Percentiles rank a stretch among this genome's conserved stretches.
Evolutionary conservation across 2,888 invertebrate species (phyloP).

Genomic region (Philonicus albiceps): DNA sequence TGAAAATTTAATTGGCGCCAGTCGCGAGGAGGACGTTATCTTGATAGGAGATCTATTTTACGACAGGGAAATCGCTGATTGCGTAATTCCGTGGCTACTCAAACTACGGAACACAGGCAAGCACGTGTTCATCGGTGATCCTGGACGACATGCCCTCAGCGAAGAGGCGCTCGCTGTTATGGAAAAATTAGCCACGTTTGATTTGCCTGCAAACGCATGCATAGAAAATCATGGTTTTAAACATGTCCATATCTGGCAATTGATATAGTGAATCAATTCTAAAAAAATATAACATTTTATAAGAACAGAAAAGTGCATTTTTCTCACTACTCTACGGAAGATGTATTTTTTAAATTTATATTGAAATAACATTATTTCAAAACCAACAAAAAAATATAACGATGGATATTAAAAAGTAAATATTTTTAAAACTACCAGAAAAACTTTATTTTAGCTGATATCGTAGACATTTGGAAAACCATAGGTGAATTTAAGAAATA

Average conservation of each 20-base stretch:
- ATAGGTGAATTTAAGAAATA: no score
- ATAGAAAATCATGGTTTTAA: conserved; percentile 68
- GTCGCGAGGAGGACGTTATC: conserved; percentile 65
- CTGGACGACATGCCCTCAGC: conserved; percentile 68
- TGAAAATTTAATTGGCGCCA: conserved; percentile 64
- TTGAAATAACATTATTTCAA: no score
- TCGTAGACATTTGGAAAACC: no score
- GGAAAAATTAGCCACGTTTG: conserved; percentile 62
- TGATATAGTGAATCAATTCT: not conserved
- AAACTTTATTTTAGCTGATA: no score
- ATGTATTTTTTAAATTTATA: no score
- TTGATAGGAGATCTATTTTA: conserved; percentile 78
- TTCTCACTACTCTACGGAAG: no score
- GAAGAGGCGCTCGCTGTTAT: conserved; percentile 59
- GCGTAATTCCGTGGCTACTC: conserved; percentile 67
- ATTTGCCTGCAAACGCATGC: conserved; percentile 63
- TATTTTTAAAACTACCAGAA: no score
- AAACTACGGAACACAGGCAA: conserved; percentile 56
- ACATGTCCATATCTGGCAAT: conserved; percentile 64
- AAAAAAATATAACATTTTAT: not conserved
- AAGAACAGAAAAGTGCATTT: no score
- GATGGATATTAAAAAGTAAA: no score
- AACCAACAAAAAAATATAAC: no score
- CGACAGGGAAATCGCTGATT: conserved; percentile 67
- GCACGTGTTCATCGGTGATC: conserved; percentile 65